A percentile compares a stretch with the other conserved stretches of the same genome.
phyloP scores from a whole-genome alignment of 2,113 vertebrate species.

The Lepus europaeus region DNA sequence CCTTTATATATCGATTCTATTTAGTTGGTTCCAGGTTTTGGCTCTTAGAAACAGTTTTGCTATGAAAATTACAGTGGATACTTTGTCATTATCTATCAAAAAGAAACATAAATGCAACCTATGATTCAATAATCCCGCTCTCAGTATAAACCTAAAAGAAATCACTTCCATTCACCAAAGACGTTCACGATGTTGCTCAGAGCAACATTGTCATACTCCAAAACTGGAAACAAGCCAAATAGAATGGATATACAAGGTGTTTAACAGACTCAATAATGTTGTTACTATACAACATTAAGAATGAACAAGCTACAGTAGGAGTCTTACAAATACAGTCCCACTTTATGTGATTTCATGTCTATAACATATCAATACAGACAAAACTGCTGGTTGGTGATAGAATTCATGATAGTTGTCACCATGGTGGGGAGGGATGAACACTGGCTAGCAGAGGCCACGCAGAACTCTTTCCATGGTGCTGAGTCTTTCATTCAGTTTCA shows the following conservation, averaged over 20 bases:
- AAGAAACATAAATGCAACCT: background rate
- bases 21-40: background rate
- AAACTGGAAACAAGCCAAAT: background rate
- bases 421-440: background rate
- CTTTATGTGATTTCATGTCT: background rate
- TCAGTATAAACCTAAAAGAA: background rate
- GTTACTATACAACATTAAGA: background rate
- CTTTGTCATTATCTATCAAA: background rate
- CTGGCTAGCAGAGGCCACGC: background rate
- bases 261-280: background rate
- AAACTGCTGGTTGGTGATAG: background rate
- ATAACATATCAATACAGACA: background rate
- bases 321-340: background rate
- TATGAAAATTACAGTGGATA: background rate
- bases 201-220: background rate
- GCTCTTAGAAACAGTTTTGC: background rate
- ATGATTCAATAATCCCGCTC: background rate
- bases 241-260: background rate
- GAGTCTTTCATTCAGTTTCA: background rate
- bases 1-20: background rate
- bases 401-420: background rate
- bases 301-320: background rate
- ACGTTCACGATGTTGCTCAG: background rate
- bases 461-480: too few species aligned
- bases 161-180: background rate